Conservation (phyloP, 2,113 vertebrate genomes). For the Zootoca vivipara region DNA sequence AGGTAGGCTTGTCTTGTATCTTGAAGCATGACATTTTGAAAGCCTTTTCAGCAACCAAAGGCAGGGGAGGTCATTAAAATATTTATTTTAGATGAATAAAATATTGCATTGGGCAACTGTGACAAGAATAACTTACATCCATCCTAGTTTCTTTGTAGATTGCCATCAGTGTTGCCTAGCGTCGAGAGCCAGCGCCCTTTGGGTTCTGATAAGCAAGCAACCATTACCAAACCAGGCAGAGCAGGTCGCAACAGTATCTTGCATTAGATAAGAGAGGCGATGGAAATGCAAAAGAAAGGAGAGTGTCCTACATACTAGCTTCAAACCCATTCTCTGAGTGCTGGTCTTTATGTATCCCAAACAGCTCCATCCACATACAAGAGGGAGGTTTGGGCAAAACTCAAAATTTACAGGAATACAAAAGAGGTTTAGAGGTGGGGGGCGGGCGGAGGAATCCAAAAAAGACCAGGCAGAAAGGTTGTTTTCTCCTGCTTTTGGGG, state of each 20-base stretch:
- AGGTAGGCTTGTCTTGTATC: neutral
- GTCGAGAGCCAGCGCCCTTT: neutral
- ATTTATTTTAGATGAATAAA: conserved; percentile 9
- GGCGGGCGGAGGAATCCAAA: too few relatives aligned
- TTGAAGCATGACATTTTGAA: conserved; percentile 6
- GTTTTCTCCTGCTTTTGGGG: too few relatives aligned
- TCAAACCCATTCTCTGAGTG: neutral
- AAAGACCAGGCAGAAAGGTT: too few relatives aligned
- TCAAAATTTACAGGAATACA: too few relatives aligned
- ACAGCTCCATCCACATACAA: too few relatives aligned
- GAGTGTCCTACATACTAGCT: neutral
- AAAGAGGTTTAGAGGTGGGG: too few relatives aligned
- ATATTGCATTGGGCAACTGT: neutral
- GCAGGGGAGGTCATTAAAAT: neutral
- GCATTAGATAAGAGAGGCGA: neutral
- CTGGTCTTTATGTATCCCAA: too few relatives aligned
- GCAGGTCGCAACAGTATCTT: neutral
- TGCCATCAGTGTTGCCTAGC: neutral
- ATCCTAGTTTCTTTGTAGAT: neutral
- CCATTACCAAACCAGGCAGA: neutral
- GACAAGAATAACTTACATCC: neutral
- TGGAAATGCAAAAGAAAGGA: neutral
- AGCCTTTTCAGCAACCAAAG: neutral
- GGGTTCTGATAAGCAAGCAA: neutral
- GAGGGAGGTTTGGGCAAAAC: too few relatives aligned